Conservation (phyloP, 2,888 invertebrate species). For the Actias luna region DNA sequence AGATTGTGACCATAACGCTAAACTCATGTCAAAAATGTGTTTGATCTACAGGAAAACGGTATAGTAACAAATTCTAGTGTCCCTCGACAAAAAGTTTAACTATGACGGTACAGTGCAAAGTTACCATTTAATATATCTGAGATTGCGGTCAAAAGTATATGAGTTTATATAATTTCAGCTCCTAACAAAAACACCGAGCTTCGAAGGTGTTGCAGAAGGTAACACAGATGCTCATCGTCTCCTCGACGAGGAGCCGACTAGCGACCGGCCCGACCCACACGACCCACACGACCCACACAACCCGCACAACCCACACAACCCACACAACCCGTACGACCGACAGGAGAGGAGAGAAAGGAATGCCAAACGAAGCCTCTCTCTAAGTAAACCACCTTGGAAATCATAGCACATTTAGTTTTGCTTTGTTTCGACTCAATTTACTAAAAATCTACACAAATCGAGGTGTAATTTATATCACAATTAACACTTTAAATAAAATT, state of each 20-base stretch:
- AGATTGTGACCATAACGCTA: too few species aligned
- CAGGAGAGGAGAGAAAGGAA: constrained; percentile 31
- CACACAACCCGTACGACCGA: constrained; percentile 46
- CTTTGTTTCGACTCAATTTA: neutral
- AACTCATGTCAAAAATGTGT: too few species aligned
- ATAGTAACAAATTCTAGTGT: too few species aligned
- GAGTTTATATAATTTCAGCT: constrained; percentile 54
- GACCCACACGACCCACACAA: too few species aligned
- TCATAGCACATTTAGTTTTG: constrained; percentile 33
- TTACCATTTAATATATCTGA: too few species aligned
- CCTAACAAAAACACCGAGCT: constrained; percentile 73
- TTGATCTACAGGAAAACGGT: too few species aligned
- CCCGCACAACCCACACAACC: too few species aligned
- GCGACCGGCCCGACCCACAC: constrained; percentile 50
- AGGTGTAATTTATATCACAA: too few species aligned
- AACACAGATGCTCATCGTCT: constrained; percentile 23
- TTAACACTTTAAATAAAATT: too few species aligned
- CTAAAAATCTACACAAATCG: neutral
- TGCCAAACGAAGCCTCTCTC: constrained; percentile 34
- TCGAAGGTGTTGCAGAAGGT: constrained; percentile 42
- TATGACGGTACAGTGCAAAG: too few species aligned
- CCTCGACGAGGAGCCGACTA: constrained; percentile 60
- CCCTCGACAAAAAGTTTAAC: too few species aligned
- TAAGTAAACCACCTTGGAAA: constrained; percentile 69
- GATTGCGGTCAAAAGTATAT: too few species aligned